Evolutionary conservation across 2,888 invertebrate species (phyloP), one percentile per base, ranked within the genome.

Genomic region (Biston betularia): DNA sequence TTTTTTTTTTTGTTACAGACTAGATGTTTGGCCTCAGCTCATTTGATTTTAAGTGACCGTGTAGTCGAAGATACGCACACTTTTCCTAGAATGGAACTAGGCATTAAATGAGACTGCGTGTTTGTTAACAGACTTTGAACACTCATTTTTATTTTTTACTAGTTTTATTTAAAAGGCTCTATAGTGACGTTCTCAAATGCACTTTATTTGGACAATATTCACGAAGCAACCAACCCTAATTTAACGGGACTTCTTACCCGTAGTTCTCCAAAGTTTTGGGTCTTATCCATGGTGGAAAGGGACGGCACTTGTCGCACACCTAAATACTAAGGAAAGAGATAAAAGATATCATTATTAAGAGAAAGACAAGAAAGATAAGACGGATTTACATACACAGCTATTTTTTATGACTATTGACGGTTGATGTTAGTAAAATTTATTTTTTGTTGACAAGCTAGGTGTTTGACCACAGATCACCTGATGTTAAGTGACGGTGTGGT

Each of bases 201-300:
- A n/a, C 0, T 49, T 24, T 24, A n/a, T 24, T 24, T 3, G 1
- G 24, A 24, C 24, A 24, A 24, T 24, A 24, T 24, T 24, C 24
- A 24, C 24, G 24, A 24, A 3, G 38, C 38, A 4, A n/a, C 35
- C 69, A 70, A 52, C 72, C 72, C 72, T 72, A 66, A 62, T 60
- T 62, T 58, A 60, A 68, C 54, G 56, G 38, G 68, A 64, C 63
- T 69, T 72, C 67, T 72, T 65, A 9, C 38, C 9, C 38, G 24
- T 24, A 70, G 53, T 57, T 44, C 63, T 54, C 46, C 63, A n/a
- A 64, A 70, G 65, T 69, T 68, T 68, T 50, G 57, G 63, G 57
- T 59, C 65, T 56, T 65, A 61, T 63, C 58, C 59, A 61, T 54
- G 52, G 45, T 45, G 52, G 61, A 69, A 59, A 59, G 60, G 55